Evolutionary conservation across 2,113 vertebrate species (phyloP).

Genomic region (Tautogolabrus adspersus): DNA sequence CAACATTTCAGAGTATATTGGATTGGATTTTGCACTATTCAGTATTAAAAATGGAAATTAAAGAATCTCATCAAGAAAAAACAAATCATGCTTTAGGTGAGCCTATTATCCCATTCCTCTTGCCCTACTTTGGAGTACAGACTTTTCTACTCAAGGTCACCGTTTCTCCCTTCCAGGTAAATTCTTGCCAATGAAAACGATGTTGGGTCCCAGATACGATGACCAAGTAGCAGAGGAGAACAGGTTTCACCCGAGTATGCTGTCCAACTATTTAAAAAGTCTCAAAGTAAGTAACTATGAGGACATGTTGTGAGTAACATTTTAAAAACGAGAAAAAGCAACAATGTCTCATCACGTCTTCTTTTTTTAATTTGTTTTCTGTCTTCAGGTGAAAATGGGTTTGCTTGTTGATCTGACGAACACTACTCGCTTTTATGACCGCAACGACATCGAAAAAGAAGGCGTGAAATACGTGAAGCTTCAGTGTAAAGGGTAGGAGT

Average conservation of each 20-base stretch:
- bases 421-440: constrained; percentile 96
- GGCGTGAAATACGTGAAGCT: constrained; percentile 96
- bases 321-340: neutral
- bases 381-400: constrained; percentile 95
- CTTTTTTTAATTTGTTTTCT: neutral
- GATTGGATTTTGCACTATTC: neutral
- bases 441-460: constrained; percentile 95
- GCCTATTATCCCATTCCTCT: no score
- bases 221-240: constrained; percentile 96
- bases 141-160: no score
- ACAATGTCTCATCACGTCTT: neutral
- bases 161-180: constrained; percentile 82
- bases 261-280: constrained; percentile 96
- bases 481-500: constrained; percentile 94
- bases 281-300: constrained; percentile 88
- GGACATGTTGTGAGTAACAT: neutral
- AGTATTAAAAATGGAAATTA: neutral
- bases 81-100: no score
- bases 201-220: constrained; percentile 95
- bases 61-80: no score
- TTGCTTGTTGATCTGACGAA: constrained; percentile 97
- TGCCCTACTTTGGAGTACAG: no score
- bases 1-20: neutral
- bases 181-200: constrained; percentile 98
- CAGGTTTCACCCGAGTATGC: constrained; percentile 95